These are phyloP conservation scores for Noctua janthe DNA, from an alignment of 2,888 invertebrate species.

Conservation along the genomic window DNA sequence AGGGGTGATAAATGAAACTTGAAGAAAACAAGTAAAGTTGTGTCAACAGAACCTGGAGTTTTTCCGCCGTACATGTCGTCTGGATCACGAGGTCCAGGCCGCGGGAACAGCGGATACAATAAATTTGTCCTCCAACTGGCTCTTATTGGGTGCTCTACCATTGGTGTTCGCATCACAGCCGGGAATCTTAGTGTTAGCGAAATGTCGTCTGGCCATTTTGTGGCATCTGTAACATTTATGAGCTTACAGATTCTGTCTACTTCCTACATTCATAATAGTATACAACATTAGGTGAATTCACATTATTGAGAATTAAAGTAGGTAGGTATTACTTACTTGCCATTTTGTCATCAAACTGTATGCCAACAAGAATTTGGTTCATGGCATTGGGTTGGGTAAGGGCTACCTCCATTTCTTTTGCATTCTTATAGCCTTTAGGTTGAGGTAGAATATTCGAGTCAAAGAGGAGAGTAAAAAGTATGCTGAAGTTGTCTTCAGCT, in stretches of 20 bases:
- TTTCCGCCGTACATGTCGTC: conserved; percentile 85
- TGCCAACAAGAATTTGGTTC: conserved; percentile 85
- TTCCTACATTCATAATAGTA: not conserved
- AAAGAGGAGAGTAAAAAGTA: conserved; percentile 81
- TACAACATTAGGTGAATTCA: not conserved
- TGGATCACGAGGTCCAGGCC: conserved; percentile 92
- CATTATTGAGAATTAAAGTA: not conserved
- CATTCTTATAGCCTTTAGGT: conserved; percentile 84
- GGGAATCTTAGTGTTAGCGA: conserved; percentile 91
- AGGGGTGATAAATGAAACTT: not conserved
- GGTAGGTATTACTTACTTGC: conserved; percentile 78
- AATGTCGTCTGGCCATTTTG: conserved; percentile 88
- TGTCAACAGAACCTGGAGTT: conserved; percentile 88
- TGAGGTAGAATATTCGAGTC: conserved; percentile 81
- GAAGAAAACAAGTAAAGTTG: not conserved
- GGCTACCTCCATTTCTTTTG: conserved; percentile 80
- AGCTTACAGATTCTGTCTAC: conserved; percentile 10
- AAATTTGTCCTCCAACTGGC: conserved; percentile 93
- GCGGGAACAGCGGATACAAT: conserved; percentile 92
- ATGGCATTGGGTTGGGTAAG: conserved; percentile 85
- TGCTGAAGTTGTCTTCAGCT: conserved; percentile 84
- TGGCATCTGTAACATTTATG: conserved; percentile 75
- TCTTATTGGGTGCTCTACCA: conserved; percentile 83
- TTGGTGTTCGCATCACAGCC: conserved; percentile 90
- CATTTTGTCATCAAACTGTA: conserved; percentile 86